Evolutionary conservation across 2,888 invertebrate genomes (phyloP), one percentile per base, ranked within the genome.

Genomic region (Gymnoscelis rufifasciata): DNA sequence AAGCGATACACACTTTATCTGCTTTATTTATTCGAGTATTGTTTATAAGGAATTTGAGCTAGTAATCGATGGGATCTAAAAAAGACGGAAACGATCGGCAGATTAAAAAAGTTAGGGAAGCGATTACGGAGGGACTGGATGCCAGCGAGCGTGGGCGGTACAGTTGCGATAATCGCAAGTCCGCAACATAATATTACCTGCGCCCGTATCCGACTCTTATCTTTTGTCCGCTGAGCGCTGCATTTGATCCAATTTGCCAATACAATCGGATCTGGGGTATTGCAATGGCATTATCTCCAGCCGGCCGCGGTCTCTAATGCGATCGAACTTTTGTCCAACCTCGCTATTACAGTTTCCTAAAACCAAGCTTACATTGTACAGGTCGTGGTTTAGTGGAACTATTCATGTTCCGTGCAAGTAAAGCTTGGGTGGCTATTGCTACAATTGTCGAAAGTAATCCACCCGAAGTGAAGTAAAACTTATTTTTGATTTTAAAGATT

Each of bases 241-340:
- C 88, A 88, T 88, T 88, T 88, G 84, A 88, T 89, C 84, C 88
- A 88, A 88, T 89, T 88, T 87, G 80, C 83, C 87, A 83, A 87
- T 86, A 87, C 87, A 86, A 88, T 88, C 84, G 77, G 79, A 86
- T 84, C 79, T 70, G 64, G 77, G 76, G 77, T 83, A 84, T 84
- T 84, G 86, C 84, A 81, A 79, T 82, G 79, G 84, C 83, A 86
- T 87, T 88, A 88, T 86, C 84, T 83, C 69, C 68, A 62, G 54
- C 68, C 71, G 72, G 75, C 71, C 59, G 64, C 72, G 68, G 73
- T 68, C 72, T 81, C 76, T 81, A 82, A 82, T 80, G 78, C 78
- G 77, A 79, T 79, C 68, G 63, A 78, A 78, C 74, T 77, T 76
- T 76, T 66, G 60, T 71, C 69, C 61, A 59, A 62, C 60, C 63